Base-by-base conservation (phyloP, 1,140 invertebrate genomes). In the Ceratosolen solmsi region DNA sequence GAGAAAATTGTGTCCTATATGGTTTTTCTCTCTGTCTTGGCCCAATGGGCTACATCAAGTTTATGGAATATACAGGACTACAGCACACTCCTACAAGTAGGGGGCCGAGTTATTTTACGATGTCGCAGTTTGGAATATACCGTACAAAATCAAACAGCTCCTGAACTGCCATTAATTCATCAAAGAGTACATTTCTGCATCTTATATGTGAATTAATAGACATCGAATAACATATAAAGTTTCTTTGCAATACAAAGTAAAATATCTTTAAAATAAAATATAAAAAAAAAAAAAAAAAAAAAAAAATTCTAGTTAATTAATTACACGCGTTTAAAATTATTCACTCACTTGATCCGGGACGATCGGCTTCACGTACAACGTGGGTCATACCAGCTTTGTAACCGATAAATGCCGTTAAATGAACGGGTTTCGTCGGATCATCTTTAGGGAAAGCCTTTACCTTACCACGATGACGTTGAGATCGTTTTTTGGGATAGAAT, bases 301-400 rank as follows among this genome's bases (percentile, higher is more conserved):
- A 22, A 54, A 54, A 17, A 54, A 54, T 54, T 54, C 8, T 60
- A 5, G 8, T 60, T 8, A 63, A n/a, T n/a, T n/a, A n/a, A n/a
- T n/a, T n/a, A n/a, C n/a, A n/a, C n/a, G n/a, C n/a, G n/a, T n/a
- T n/a, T n/a, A n/a, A n/a, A 63, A 15, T 33, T 33, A 20, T 72
- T 15, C 49, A 95, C 97, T 96, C 93, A 99, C 98, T 99, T 92
- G 98, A 99, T 82, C 99, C 99, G 89, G 98, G 98, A 93, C 98
- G 95, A 92, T 99, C 98, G 71, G 99, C 98, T 93, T 99, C 99
- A 88, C 99, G 94, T 5, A 99, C 97, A 91, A 99, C 96, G 90
- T 99, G 99, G 85, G 98, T 99, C 99, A 99, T 99, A 90, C 99
- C 99, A 90, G 99, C 98, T 92, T 99, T 99, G 92, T 99, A 99